Evolutionary conservation across 1,140 invertebrate species (phyloP), one percentile per base, ranked within the genome.

Genomic region (Neomicropteryx cornuta): DNA sequence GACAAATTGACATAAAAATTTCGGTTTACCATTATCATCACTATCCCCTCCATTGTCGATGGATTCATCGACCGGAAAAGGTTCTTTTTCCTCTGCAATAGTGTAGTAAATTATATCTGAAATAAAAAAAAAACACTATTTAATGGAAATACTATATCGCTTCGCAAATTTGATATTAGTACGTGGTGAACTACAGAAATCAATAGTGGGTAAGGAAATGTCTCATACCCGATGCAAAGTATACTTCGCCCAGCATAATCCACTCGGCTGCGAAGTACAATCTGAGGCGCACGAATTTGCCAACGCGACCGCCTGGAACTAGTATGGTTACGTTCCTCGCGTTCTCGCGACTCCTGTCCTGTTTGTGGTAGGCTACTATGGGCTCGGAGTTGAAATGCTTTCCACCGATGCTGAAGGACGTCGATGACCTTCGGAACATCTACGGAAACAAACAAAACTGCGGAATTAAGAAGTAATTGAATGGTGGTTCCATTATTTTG

Each of bases 191-290:
- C 41, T 42, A 46, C 39, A 22, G 22, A 20, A 39, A 33, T 43
- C 33, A 44, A 43, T 19, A 30, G 23, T 17, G 16, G 11, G 16
- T 23, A 22, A 32, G 8, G 31, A 38, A 20, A 30, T 20, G 27
- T 22, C 11, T 56, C 66, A 72, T 51, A 81, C 79, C 69, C 36
- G 75, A 77, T 31, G 76, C 70, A 49, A 82, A 81, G 21, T 67
- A 68, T 5, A 89, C 72, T 65, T 89, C 87, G 52, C 81, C 80
- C 28, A 90, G 73, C 58, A 90, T 75, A 40, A 90, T 77, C 83
- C 83, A 87, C 29, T 72, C 68, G 17, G 77, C 68, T 19, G 79
- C 77, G 53, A 87, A 90, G 55, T 74, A 78, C 3, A 89, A 66
- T 39, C 79, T 73, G 19, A 88, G 59, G 52, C 79, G 81, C 32